Evolutionary conservation across 2,113 vertebrate species (phyloP).

Genomic region (Xiphophorus couchianus): DNA sequence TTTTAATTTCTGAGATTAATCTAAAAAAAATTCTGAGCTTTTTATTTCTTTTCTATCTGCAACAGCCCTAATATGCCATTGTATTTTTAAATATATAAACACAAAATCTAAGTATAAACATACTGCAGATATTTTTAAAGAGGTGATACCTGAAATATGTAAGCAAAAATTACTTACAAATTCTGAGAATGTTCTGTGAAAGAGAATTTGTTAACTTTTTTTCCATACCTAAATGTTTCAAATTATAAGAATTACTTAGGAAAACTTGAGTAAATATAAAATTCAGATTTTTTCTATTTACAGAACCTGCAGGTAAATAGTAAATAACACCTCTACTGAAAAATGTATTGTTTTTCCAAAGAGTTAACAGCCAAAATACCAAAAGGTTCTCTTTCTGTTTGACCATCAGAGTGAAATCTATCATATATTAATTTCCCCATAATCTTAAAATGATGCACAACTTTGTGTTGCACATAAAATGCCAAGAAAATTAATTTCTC

Average conservation of each 20-base stretch:
- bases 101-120: too few relatives aligned
- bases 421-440: background rate
- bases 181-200: background rate
- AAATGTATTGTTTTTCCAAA: too few relatives aligned
- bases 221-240: background rate
- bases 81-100: background rate
- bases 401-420: background rate
- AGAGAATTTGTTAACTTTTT: background rate
- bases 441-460: background rate
- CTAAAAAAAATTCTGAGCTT: too few relatives aligned
- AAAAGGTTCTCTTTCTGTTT: too few relatives aligned
- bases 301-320: background rate
- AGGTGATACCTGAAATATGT: background rate
- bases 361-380: too few relatives aligned
- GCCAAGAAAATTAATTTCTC: too few relatives aligned
- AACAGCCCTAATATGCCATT: too few relatives aligned
- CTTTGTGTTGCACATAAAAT: background rate
- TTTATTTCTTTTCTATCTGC: too few relatives aligned
- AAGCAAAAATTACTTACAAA: too few relatives aligned
- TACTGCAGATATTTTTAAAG: background rate
- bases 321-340: too few relatives aligned
- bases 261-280: background rate
- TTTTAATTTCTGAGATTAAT: too few relatives aligned
- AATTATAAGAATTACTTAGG: background rate
- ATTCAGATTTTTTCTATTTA: background rate